Evolutionary conservation across 92 coral and sea anemone genomes (phyloP).

Genomic region (Parazoanthus atlanticus): DNA sequence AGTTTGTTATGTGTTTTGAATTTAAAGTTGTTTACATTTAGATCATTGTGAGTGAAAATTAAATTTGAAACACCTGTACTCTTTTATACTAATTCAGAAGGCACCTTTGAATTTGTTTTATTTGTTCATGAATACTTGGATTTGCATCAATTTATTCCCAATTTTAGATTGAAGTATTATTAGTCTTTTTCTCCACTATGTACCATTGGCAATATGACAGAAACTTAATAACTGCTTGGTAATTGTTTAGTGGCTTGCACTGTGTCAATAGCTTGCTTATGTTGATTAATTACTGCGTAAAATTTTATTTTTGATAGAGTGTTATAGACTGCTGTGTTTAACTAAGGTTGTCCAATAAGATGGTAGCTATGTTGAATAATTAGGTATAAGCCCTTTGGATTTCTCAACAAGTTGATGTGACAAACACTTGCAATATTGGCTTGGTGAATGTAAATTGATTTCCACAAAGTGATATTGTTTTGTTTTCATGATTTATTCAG

Average conservation of each 20-base stretch:
- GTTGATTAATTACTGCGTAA: constrained; percentile 9
- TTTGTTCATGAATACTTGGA: neutral
- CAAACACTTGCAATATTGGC: constrained; percentile 29
- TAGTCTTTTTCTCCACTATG: neutral
- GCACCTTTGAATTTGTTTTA: neutral
- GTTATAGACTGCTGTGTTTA: constrained; percentile 24
- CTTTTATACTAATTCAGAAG: neutral
- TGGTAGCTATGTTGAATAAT: neutral
- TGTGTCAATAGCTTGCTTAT: constrained; percentile 18
- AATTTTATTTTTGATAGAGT: neutral
- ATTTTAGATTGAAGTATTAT: neutral
- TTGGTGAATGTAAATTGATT: constrained; percentile 22
- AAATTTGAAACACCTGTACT: constrained; percentile 18
- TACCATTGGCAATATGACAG: neutral
- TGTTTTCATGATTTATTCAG: constrained; percentile 17
- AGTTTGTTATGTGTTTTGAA: neutral
- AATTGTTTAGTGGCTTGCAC: neutral
- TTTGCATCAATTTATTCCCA: neutral
- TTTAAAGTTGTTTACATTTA: constrained; percentile 11
- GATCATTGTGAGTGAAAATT: neutral
- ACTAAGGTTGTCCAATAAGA: constrained; percentile 5
- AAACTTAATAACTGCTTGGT: neutral
- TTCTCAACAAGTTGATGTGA: constrained; percentile 8
- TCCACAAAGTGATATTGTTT: constrained; percentile 30
- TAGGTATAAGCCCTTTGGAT: neutral